Percentiles rank a stretch among this genome's conserved stretches.
Conservation (phyloP, 2,888 invertebrate species). For the Dermolepida albohirtum region DNA sequence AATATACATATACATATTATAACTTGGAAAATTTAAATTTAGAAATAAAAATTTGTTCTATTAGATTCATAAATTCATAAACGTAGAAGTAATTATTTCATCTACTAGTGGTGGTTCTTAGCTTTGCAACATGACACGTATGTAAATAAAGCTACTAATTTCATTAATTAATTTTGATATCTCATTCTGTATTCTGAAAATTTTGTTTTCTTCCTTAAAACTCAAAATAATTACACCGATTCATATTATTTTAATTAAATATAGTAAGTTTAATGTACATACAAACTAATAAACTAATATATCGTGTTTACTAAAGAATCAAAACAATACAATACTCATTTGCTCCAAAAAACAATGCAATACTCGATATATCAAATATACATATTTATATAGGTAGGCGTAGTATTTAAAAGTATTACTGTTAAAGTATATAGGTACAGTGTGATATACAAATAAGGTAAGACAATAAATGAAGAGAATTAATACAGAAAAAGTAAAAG, state of each 20-base stretch:
- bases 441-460: constrained; percentile 13
- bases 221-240: neutral
- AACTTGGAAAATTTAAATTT: too few relatives aligned
- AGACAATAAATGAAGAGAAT: neutral
- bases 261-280: too few relatives aligned
- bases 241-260: neutral
- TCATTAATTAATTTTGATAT: too few relatives aligned
- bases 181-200: too few relatives aligned
- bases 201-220: too few relatives aligned
- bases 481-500: neutral
- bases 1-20: too few relatives aligned
- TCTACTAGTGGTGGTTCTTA: too few relatives aligned
- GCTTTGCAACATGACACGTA: too few relatives aligned
- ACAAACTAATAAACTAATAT: constrained; percentile 25
- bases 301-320: constrained; percentile 6
- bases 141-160: too few relatives aligned
- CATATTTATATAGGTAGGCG: constrained; percentile 7
- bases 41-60: too few relatives aligned
- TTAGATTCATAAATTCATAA: too few relatives aligned
- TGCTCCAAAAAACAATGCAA: constrained; percentile 11
- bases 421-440: constrained; percentile 22
- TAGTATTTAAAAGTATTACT: constrained; percentile 8
- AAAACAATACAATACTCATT: constrained; percentile 1
- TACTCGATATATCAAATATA: neutral
- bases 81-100: too few relatives aligned